Evolutionary conservation across 2,888 invertebrate genomes (phyloP).

Genomic region (Thelaira solivaga): DNA sequence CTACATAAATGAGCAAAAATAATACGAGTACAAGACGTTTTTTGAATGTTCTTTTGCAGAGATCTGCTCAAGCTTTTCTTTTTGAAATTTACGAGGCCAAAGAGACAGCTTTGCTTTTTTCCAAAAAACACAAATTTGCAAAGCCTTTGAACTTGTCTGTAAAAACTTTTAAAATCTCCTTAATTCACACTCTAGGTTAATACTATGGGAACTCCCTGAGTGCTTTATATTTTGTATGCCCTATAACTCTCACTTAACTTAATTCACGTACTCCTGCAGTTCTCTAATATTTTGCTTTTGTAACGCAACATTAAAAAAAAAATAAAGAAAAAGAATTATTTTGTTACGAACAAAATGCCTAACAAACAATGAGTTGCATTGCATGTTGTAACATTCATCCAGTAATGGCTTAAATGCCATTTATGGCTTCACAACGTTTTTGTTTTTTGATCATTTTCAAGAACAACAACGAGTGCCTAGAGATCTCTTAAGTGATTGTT

Average conservation of each 20-base stretch:
- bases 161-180: no score
- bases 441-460: no score
- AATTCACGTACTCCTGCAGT: no score
- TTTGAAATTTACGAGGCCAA: no score
- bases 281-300: constrained; percentile 52
- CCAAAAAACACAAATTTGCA: no score
- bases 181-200: no score
- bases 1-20: constrained; percentile 1
- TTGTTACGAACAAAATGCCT: background rate
- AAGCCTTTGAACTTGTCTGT: no score
- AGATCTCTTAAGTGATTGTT: constrained; percentile 36
- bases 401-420: constrained; percentile 48
- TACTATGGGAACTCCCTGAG: no score
- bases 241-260: no score
- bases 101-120: no score
- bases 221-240: no score
- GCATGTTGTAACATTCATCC: constrained; percentile 49
- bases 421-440: constrained; percentile 50
- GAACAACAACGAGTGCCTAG: constrained; percentile 49
- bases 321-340: background rate
- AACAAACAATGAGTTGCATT: constrained; percentile 34
- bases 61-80: no score
- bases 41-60: constrained; percentile 28
- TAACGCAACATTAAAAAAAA: constrained; percentile 45
- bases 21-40: constrained; percentile 33